phyloP scores from a whole-genome alignment of 2,888 invertebrate genomes.

The Xestia ashworthii region DNA sequence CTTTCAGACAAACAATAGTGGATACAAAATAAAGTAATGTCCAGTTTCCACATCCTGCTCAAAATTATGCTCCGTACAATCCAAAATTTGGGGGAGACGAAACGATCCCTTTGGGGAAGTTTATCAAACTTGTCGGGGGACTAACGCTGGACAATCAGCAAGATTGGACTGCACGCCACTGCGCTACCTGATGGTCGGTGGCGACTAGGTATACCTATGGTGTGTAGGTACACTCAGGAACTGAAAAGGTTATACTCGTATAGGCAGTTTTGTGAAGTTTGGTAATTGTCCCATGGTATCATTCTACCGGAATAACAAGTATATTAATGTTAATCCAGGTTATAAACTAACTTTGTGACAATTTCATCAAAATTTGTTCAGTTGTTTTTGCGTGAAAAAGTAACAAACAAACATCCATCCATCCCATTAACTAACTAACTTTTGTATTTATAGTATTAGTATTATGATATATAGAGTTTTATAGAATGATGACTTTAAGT shows the following conservation, averaged over 20 bases:
- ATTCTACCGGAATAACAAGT: too few relatives aligned
- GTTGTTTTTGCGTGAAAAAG: too few relatives aligned
- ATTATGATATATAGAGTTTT: too few relatives aligned
- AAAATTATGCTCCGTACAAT: constrained; percentile 9
- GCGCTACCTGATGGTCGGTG: neutral
- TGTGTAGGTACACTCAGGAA: neutral
- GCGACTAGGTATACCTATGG: constrained; percentile 8
- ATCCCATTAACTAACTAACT: too few relatives aligned
- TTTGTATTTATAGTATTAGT: too few relatives aligned
- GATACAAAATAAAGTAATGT: neutral
- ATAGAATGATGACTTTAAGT: too few relatives aligned
- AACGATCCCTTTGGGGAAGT: constrained; percentile 64
- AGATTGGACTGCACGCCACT: constrained; percentile 65
- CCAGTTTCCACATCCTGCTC: neutral
- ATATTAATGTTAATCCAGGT: too few relatives aligned
- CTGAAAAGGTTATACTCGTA: neutral
- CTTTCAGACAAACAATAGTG: neutral
- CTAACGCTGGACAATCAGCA: constrained; percentile 60
- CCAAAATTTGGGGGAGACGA: constrained; percentile 50
- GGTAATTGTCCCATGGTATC: too few relatives aligned
- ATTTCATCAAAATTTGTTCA: too few relatives aligned
- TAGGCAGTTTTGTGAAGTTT: neutral
- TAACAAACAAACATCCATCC: too few relatives aligned
- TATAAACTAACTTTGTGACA: too few relatives aligned
- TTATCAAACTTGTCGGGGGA: constrained; percentile 66